These are phyloP conservation scores for Prosopocoilus inquinatus DNA, from an alignment of 2,888 invertebrate species.

Conservation along the genomic window DNA sequence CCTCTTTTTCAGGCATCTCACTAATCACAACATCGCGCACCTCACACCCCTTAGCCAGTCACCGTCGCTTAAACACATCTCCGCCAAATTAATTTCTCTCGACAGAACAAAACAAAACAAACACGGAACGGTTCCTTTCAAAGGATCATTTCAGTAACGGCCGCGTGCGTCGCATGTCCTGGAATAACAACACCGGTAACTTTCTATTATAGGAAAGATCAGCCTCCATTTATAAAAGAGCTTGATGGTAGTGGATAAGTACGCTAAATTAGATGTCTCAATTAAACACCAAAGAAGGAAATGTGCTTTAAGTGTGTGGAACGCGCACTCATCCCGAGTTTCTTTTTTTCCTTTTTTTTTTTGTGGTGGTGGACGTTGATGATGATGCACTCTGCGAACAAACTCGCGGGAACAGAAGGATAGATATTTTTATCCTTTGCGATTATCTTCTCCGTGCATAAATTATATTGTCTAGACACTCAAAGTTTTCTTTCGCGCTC, in stretches of 20 bases:
- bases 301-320: slow-evolving; percentile 12
- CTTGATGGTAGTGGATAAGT: slow-evolving; percentile 6
- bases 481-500: too few species aligned
- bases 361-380: too few species aligned
- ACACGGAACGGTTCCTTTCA: too few species aligned
- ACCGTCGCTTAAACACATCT: not conserved
- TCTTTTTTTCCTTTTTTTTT: slow-evolving; percentile 8
- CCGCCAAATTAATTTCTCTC: not conserved
- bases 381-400: too few species aligned
- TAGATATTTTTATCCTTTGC: too few species aligned
- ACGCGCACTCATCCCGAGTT: slow-evolving; percentile 13
- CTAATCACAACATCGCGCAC: slow-evolving; percentile 16
- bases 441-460: too few species aligned
- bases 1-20: slow-evolving; percentile 50
- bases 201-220: slow-evolving; percentile 15
- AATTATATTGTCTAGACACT: too few species aligned
- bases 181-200: not conserved
- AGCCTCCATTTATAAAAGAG: slow-evolving; percentile 13
- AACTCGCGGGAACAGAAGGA: too few species aligned
- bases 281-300: slow-evolving; percentile 26
- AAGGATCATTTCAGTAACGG: not conserved
- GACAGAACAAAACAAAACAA: not conserved
- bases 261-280: slow-evolving; percentile 27
- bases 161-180: not conserved
- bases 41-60: not conserved